phyloP scores from a whole-genome alignment of 2,888 invertebrate genomes.

The Octonoba sinensis region DNA sequence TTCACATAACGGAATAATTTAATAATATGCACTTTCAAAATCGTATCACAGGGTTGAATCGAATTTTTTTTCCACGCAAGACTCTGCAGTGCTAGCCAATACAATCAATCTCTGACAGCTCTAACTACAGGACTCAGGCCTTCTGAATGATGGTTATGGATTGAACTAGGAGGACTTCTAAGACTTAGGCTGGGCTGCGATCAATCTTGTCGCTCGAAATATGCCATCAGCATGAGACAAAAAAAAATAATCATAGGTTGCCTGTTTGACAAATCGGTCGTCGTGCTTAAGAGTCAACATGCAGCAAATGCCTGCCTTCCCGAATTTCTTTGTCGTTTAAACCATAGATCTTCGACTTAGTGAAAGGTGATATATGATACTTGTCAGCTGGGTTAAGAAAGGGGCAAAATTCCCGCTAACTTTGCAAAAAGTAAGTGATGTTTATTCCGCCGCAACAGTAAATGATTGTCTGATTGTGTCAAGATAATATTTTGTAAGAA shows the following conservation, averaged over 20 bases:
- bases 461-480: neutral
- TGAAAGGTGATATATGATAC: conserved; percentile 17
- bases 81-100: neutral
- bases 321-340: conserved; percentile 34
- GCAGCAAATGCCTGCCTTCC: conserved; percentile 18
- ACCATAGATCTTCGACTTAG: conserved; percentile 10
- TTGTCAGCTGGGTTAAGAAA: conserved; percentile 25
- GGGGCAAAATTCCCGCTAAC: conserved; percentile 1
- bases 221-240: conserved; percentile 34
- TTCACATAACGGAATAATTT: neutral
- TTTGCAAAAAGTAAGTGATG: conserved; percentile 6
- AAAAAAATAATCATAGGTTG: conserved; percentile 60
- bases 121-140: conserved; percentile 36
- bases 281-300: conserved; percentile 41
- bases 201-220: conserved; percentile 52
- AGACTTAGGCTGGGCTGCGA: conserved; percentile 18
- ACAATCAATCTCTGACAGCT: conserved; percentile 51
- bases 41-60: neutral
- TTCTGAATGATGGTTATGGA: conserved; percentile 38
- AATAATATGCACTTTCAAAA: conserved; percentile 10
- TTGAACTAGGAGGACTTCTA: conserved; percentile 1
- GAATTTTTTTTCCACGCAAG: conserved; percentile 19
- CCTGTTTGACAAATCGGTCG: conserved; percentile 49
- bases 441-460: neutral
- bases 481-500: no score